Percentiles rank a stretch among this genome's conserved stretches.
Evolutionary conservation across 2,113 vertebrate species (phyloP).

Genomic region (Actenoides hombroni): DNA sequence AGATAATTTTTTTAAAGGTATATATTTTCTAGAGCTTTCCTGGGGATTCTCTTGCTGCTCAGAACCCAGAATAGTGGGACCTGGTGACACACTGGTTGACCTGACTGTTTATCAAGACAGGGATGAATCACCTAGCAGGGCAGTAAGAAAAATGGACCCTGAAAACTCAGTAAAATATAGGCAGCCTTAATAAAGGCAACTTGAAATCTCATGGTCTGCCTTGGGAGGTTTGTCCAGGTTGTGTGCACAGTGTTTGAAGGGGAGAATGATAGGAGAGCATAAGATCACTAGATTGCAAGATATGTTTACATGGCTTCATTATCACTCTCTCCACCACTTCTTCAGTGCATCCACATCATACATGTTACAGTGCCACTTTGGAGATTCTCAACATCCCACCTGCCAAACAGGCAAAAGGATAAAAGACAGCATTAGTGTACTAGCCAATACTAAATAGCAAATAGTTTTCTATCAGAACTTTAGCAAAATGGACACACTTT

Average conservation of each 20-base stretch:
- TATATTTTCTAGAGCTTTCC: background rate
- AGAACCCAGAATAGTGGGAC: background rate
- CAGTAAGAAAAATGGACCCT: background rate
- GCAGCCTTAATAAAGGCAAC: background rate
- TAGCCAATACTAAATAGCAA: background rate
- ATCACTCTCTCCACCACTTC: background rate
- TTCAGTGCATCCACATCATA: background rate
- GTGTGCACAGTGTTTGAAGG: background rate
- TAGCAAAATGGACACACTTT: background rate
- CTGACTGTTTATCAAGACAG: background rate
- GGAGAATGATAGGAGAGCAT: background rate
- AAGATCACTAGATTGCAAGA: background rate
- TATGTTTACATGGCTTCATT: background rate
- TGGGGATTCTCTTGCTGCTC: background rate
- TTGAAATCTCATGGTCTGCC: background rate
- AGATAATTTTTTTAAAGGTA: background rate
- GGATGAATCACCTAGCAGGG: background rate
- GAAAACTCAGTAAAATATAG: background rate
- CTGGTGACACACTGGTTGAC: background rate
- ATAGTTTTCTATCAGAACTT: background rate
- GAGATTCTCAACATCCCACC: background rate
- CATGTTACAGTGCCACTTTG: rapidly evolving
- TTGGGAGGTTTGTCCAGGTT: background rate
- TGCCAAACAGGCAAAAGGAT: background rate
- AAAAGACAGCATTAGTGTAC: background rate